phyloP scores from a whole-genome alignment of 1,140 invertebrate species.

The Ceratina calcarata region DNA sequence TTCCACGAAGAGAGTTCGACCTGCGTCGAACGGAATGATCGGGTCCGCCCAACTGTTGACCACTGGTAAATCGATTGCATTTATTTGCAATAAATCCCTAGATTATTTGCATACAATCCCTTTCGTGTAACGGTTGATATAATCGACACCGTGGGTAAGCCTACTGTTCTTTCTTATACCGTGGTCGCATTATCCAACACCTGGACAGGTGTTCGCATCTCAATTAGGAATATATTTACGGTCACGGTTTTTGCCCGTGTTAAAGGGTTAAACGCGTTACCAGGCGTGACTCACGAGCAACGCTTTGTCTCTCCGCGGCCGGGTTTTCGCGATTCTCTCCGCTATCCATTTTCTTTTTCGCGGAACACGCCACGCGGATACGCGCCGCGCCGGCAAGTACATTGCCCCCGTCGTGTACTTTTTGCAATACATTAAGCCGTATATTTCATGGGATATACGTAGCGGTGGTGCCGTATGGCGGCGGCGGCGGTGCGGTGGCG shows the following conservation, averaged over 20 bases:
- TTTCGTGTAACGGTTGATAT: too few species aligned
- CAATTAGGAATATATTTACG: too few species aligned
- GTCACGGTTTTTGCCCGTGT: too few species aligned
- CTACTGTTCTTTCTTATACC: too few species aligned
- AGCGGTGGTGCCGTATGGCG: slow-evolving; percentile 33
- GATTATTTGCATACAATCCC: too few species aligned
- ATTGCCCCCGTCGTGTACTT: slow-evolving; percentile 61
- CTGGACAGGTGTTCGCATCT: too few species aligned
- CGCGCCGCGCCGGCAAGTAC: slow-evolving; percentile 49
- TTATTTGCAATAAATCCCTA: too few species aligned
- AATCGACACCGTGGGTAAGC: too few species aligned
- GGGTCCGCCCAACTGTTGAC: background rate
- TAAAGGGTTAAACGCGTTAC: too few species aligned
- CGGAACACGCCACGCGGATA: slow-evolving; percentile 47
- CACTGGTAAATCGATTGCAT: background rate
- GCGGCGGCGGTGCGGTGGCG: slow-evolving; percentile 34
- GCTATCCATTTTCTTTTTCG: slow-evolving; percentile 56
- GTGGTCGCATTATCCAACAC: background rate
- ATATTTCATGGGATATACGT: slow-evolving; percentile 65
- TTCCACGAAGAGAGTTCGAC: slow-evolving; percentile 61
- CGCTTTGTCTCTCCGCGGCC: too few species aligned
- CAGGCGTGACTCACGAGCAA: too few species aligned
- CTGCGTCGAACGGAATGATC: slow-evolving; percentile 52
- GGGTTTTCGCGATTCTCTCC: slow-evolving; percentile 19
- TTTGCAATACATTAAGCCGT: slow-evolving; percentile 69